phyloP scores from a whole-genome alignment of 2,888 invertebrate species.

The Copidosoma aretas region DNA sequence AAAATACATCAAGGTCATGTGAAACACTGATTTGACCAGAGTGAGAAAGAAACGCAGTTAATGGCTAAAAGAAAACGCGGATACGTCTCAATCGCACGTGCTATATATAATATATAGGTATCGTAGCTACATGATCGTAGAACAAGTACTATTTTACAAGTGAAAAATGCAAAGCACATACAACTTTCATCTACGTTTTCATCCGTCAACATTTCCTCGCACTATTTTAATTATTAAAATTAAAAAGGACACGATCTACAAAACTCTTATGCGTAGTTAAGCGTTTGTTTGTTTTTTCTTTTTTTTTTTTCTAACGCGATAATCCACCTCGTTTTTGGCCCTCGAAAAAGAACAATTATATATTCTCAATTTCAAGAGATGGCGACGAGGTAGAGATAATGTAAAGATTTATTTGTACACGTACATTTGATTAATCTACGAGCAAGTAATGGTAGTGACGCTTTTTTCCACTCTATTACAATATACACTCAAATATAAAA shows the following conservation, averaged over 20 bases:
- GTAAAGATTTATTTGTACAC: too few relatives aligned
- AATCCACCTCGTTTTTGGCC: slow-evolving; percentile 30
- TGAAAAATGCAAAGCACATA: slow-evolving; percentile 31
- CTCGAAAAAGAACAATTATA: background rate
- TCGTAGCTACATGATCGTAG: slow-evolving; percentile 8
- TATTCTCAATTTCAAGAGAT: too few relatives aligned
- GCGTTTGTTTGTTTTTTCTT: slow-evolving; percentile 8
- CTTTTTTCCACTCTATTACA: too few relatives aligned
- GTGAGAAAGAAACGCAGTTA: slow-evolving; percentile 23
- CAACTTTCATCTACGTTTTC: slow-evolving; percentile 5
- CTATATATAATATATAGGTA: background rate
- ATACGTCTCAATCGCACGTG: slow-evolving; percentile 11
- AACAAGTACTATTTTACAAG: slow-evolving; percentile 34
- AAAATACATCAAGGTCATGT: slow-evolving; percentile 14
- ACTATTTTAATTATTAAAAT: slow-evolving; percentile 9
- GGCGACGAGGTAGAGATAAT: background rate
- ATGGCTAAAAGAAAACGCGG: slow-evolving; percentile 25
- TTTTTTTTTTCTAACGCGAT: slow-evolving; percentile 15
- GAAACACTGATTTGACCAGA: slow-evolving; percentile 16
- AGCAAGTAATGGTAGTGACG: too few relatives aligned
- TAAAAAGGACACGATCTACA: slow-evolving; percentile 25
- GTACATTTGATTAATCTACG: too few relatives aligned
- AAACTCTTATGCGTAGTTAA: slow-evolving; percentile 11
- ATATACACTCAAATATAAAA: too few relatives aligned
- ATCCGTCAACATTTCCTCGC: background rate